Conservation (phyloP, 2,888 invertebrate genomes). For the Cantharis lateralis region DNA sequence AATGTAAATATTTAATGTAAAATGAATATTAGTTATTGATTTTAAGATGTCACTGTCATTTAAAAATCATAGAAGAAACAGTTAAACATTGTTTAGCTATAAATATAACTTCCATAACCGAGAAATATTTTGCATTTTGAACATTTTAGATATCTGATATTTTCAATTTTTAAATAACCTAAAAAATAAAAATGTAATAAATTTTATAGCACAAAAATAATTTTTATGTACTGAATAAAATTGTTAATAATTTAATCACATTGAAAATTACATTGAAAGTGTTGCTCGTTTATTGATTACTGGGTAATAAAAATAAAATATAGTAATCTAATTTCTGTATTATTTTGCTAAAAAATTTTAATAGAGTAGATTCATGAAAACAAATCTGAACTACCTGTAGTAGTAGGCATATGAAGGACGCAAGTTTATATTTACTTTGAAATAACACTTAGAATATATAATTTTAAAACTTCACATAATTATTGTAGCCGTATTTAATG, state of each 20-base stretch:
- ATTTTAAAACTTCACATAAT: neutral
- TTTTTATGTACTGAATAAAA: no score
- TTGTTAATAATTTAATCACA: neutral
- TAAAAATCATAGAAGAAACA: neutral
- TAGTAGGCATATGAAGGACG: neutral
- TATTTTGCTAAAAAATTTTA: neutral
- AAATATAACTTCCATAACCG: neutral
- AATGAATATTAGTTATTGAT: neutral
- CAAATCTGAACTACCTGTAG: neutral
- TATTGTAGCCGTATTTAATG: neutral
- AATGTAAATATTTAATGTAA: neutral
- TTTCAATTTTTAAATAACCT: neutral
- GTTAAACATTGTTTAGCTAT: neutral
- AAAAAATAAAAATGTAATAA: neutral
- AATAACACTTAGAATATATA: neutral
- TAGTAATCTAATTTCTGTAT: neutral
- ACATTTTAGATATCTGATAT: neutral
- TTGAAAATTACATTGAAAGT: neutral
- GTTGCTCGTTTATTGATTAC: neutral
- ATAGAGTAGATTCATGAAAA: neutral
- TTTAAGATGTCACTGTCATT: neutral
- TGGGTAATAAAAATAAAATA: neutral
- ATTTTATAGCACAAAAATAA: neutral
- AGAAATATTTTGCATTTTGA: neutral
- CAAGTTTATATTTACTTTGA: neutral